Conservation (phyloP, 2,888 invertebrate species). For the Diloba caeruleocephala region DNA sequence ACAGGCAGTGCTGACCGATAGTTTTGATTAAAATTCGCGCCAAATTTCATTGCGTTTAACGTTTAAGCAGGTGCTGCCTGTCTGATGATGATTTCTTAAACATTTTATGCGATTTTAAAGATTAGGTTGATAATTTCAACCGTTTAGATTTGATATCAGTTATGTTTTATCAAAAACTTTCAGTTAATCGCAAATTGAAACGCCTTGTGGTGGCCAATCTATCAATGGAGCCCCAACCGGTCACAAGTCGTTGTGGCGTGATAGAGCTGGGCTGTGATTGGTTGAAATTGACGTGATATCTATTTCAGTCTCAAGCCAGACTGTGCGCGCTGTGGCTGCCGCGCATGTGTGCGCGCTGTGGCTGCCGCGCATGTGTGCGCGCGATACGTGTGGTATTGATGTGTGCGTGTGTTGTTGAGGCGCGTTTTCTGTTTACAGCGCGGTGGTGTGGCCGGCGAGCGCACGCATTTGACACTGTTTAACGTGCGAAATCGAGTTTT, state of each 20-base stretch:
- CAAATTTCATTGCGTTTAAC: constrained; percentile 60
- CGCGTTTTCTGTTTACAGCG: constrained; percentile 88
- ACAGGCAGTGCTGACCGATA: constrained; percentile 39
- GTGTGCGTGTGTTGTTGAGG: constrained; percentile 84
- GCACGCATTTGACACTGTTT: constrained; percentile 90
- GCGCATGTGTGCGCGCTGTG: constrained; percentile 71
- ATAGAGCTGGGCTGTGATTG: constrained; percentile 72
- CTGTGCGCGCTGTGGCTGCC: constrained; percentile 74
- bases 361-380: constrained; percentile 64
- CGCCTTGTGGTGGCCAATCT: constrained; percentile 80
- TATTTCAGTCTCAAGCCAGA: constrained; percentile 79
- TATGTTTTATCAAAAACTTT: constrained; percentile 85
- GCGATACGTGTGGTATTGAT: constrained; percentile 64
- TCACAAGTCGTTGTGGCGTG: constrained; percentile 72
- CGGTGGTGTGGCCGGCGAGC: constrained; percentile 88
- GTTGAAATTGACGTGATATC: constrained; percentile 78
- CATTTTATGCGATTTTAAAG: constrained; percentile 54
- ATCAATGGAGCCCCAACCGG: constrained; percentile 81
- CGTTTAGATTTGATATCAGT: constrained; percentile 82
- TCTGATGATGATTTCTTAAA: constrained; percentile 13
- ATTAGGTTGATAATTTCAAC: constrained; percentile 66
- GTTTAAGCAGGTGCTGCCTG: constrained; percentile 54
- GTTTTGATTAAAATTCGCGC: constrained; percentile 65
- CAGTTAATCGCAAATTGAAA: constrained; percentile 86
- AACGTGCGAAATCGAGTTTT: constrained; percentile 79